A percentile compares a stretch with the other conserved stretches of the same genome.
Evolutionary conservation across 2,113 vertebrate genomes (phyloP).

Genomic region (Micromys minutus): DNA sequence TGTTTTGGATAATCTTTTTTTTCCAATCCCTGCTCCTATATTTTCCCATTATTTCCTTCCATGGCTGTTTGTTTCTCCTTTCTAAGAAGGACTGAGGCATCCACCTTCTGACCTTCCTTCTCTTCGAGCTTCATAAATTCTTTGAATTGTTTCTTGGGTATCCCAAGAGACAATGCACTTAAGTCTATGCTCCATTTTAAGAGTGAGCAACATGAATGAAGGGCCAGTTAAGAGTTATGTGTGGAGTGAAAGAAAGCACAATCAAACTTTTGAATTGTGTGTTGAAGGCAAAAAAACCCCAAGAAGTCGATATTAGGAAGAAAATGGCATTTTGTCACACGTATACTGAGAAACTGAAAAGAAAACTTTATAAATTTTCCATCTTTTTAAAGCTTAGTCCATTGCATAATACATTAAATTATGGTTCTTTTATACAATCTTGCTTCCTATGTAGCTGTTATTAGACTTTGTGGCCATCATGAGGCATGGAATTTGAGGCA

Average conservation of each 20-base stretch:
- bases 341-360: not conserved
- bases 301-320: not conserved
- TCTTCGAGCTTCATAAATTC: too few relatives aligned
- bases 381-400: not conserved
- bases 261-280: not conserved
- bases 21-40: too few relatives aligned
- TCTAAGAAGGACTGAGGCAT: too few relatives aligned
- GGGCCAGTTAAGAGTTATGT: not conserved
- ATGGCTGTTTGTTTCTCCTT: too few relatives aligned
- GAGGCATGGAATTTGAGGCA: slow-evolving; percentile 65
- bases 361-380: not conserved
- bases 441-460: slow-evolving; percentile 37
- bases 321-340: not conserved
- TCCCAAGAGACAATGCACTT: not conserved
- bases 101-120: too few relatives aligned
- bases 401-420: not conserved
- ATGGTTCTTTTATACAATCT: not conserved
- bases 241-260: not conserved
- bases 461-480: slow-evolving; percentile 62
- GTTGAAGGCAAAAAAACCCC: not conserved
- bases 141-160: too few relatives aligned
- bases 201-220: not conserved
- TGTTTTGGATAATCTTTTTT: too few relatives aligned
- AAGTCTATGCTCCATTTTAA: not conserved
- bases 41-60: too few relatives aligned